phyloP scores from a whole-genome alignment of 2,113 vertebrate species.

The Callospermophilus lateralis region DNA sequence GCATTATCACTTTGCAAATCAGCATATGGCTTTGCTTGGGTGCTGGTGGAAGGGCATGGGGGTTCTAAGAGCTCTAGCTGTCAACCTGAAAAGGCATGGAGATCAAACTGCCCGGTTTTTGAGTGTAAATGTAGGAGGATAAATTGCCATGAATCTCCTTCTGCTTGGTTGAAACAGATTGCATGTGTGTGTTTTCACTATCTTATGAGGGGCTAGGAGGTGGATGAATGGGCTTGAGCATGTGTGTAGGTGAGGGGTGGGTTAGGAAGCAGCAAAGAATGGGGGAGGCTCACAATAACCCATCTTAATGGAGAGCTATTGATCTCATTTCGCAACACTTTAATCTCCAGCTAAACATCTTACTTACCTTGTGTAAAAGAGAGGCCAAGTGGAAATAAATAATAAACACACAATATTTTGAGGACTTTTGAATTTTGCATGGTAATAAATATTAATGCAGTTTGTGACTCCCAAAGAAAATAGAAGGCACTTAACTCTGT shows the following conservation, averaged over 20 bases:
- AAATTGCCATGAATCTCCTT: slow-evolving; percentile 77
- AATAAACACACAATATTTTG: slow-evolving; percentile 81
- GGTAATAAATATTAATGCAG: slow-evolving; percentile 88
- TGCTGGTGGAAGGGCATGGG: slow-evolving; percentile 80
- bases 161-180: slow-evolving; percentile 82
- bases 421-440: slow-evolving; percentile 84
- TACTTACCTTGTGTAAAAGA: slow-evolving; percentile 82
- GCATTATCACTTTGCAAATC: slow-evolving; percentile 87
- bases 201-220: slow-evolving; percentile 66
- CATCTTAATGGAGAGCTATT: slow-evolving; percentile 78
- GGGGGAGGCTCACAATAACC: slow-evolving; percentile 44
- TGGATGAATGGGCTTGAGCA: slow-evolving; percentile 41
- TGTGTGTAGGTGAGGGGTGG: background rate
- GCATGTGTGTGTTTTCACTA: slow-evolving; percentile 73
- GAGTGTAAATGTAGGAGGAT: slow-evolving; percentile 82
- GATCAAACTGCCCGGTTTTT: slow-evolving; percentile 79
- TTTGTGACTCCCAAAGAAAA: slow-evolving; percentile 88
- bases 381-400: slow-evolving; percentile 79
- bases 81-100: slow-evolving; percentile 81
- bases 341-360: slow-evolving; percentile 86
- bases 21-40: slow-evolving; percentile 86
- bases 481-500: slow-evolving; percentile 89
- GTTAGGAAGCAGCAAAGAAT: slow-evolving; percentile 32
- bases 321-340: slow-evolving; percentile 85
- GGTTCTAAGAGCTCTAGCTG: slow-evolving; percentile 81